These are phyloP conservation scores for Rhorus exstirpatorius DNA, from an alignment of 2,888 invertebrate genomes.

Conservation along the genomic window DNA sequence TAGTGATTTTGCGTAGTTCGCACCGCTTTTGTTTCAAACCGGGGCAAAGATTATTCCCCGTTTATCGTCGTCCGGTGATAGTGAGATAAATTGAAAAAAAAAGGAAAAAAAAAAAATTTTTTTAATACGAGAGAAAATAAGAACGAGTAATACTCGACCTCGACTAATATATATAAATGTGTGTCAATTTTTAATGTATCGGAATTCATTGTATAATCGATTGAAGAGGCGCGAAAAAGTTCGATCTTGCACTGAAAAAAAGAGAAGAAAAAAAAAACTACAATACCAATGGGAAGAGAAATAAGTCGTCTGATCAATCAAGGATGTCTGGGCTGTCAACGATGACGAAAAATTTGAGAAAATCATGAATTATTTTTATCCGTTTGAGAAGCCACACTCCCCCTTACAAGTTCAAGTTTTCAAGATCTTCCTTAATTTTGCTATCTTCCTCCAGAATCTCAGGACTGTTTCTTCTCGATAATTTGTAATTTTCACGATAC, in stretches of 20 bases:
- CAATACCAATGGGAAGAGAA: too few species aligned
- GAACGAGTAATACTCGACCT: slow-evolving; percentile 56
- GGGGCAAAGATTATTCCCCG: slow-evolving; percentile 29
- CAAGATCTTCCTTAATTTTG: too few species aligned
- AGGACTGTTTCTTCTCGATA: too few species aligned
- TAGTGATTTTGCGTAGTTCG: slow-evolving; percentile 50
- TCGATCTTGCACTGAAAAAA: slow-evolving; percentile 34
- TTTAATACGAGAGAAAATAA: slow-evolving; percentile 15
- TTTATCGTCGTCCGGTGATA: slow-evolving; percentile 58
- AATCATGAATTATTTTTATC: too few species aligned
- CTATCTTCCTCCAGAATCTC: too few species aligned
- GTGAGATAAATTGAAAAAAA: slow-evolving; percentile 16
- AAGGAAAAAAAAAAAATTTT: background rate
- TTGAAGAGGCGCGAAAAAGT: slow-evolving; percentile 50
- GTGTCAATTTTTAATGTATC: slow-evolving; percentile 85
- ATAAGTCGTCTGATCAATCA: too few species aligned
- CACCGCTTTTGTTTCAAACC: slow-evolving; percentile 54
- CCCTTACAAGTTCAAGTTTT: too few species aligned
- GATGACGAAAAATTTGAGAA: too few species aligned
- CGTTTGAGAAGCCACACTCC: too few species aligned
- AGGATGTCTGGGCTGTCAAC: too few species aligned
- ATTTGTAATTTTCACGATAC: too few species aligned
- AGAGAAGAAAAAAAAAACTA: too few species aligned
- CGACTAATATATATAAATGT: slow-evolving; percentile 76
- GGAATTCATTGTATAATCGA: slow-evolving; percentile 79